Base-by-base conservation (phyloP, 1,140 invertebrate species). In the Muscidifurax raptorellus region DNA sequence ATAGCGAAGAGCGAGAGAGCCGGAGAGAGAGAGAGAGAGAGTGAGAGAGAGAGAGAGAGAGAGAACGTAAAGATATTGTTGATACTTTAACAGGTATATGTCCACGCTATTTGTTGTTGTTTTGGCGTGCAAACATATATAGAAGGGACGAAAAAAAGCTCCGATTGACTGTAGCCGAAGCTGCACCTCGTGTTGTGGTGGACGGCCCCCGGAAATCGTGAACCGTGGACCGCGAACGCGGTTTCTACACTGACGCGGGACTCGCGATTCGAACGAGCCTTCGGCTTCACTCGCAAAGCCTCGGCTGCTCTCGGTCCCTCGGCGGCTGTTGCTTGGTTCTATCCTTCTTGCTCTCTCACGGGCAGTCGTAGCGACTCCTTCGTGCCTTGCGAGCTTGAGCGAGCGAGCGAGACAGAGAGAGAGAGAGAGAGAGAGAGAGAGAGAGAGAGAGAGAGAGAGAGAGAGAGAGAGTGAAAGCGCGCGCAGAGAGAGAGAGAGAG, bases 171-270 rank as follows among this genome's bases (percentile, higher is more conserved):
- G 25, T 12, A 36, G 36, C 36, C 36, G 36, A 36, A 36, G 85
- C 78, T 71, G 52, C 40, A 72, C 81, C 36, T 44, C 74, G 87
- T 81, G 59, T 74, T 40, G n/a, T 72, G 59, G 30, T 86, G 74
- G 88, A 85, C 86, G 88, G 88, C 80, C 83, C 88, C 90, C 91
- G 89, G 89, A 93, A 92, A 92, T 90, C 87, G 88, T 92, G 91
- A 92, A 93, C 92, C 92, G 92, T 92, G 92, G 92, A 92, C 92
- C 92, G 92, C 92, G 92, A 90, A 93, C 90, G 92, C 92, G 92
- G 91, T 91, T 90, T 91, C 89, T 92, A 91, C 91, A 93, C 92
- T 93, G 92, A 93, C 90, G 92, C 92, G 92, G 92, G 92, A 92
- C 89, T 85, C 88, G 89, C 90, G 89, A 93, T 93, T 93, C 92